These are phyloP conservation scores for Danio rerio DNA, from an alignment of 2,113 vertebrate genomes.

Conservation along the genomic window GRCz12tu NC_133182.1:72944501-72945000, in stretches of 20 bases:
- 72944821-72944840: too few relatives aligned
- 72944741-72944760: conserved; percentile 43
- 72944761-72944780: too few relatives aligned
- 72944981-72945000: too few relatives aligned
- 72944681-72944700: conserved; percentile 56
- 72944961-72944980: too few relatives aligned
- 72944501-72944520: not conserved
- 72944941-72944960: too few relatives aligned
- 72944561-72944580: conserved; percentile 25
- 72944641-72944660: conserved; percentile 53
- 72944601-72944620: conserved; percentile 34
- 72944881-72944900: too few relatives aligned
- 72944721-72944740: conserved; percentile 45
- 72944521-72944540: conserved; percentile 16
- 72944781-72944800: too few relatives aligned
- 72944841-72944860: too few relatives aligned
- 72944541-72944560: conserved; percentile 51
- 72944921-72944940: too few relatives aligned
- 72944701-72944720: conserved; percentile 46
- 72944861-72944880: too few relatives aligned
- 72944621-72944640: conserved; percentile 43
- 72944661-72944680: conserved; percentile 58
- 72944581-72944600: conserved; percentile 34
- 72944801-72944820: too few relatives aligned
- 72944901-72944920: too few relatives aligned